Evolutionary conservation across 1,140 invertebrate species (phyloP).

Genomic region (Plodia interpunctella): DNA sequence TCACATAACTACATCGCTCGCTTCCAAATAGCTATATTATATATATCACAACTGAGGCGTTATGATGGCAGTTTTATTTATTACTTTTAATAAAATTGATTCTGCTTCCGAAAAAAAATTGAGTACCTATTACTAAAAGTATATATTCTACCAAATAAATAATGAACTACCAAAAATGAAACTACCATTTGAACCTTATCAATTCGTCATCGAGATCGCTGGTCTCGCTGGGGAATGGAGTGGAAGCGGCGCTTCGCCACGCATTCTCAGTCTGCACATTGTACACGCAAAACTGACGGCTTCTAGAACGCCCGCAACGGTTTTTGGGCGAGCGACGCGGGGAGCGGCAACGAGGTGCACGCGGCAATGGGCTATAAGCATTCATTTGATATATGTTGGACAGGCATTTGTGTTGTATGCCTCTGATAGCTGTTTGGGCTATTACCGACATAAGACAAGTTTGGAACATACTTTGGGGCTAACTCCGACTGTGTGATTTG

Average conservation of each 20-base stretch:
- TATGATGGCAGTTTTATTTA: too few species aligned
- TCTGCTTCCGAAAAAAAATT: too few species aligned
- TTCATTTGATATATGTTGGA: not conserved
- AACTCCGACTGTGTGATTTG: too few species aligned
- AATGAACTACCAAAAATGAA: not conserved
- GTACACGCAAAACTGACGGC: slow-evolving; percentile 36
- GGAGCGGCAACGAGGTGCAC: slow-evolving; percentile 12
- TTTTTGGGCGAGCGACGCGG: slow-evolving; percentile 2
- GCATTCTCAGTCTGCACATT: slow-evolving; percentile 25
- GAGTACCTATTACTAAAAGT: too few species aligned
- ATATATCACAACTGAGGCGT: too few species aligned
- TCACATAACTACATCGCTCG: too few species aligned
- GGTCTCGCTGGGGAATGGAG: slow-evolving; percentile 1
- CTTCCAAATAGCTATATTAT: too few species aligned
- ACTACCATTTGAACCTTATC: not conserved
- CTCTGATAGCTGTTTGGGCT: too few species aligned
- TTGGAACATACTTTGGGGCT: too few species aligned
- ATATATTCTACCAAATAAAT: not conserved
- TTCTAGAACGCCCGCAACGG: slow-evolving; percentile 9
- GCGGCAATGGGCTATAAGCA: slow-evolving; percentile 4
- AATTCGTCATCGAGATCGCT: slow-evolving; percentile 14
- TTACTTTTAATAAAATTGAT: too few species aligned
- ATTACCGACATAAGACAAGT: too few species aligned
- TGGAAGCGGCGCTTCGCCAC: not conserved
- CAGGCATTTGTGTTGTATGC: too few species aligned